Base-by-base conservation (phyloP, 2,888 invertebrate species). In the Bellardia pandia region DNA sequence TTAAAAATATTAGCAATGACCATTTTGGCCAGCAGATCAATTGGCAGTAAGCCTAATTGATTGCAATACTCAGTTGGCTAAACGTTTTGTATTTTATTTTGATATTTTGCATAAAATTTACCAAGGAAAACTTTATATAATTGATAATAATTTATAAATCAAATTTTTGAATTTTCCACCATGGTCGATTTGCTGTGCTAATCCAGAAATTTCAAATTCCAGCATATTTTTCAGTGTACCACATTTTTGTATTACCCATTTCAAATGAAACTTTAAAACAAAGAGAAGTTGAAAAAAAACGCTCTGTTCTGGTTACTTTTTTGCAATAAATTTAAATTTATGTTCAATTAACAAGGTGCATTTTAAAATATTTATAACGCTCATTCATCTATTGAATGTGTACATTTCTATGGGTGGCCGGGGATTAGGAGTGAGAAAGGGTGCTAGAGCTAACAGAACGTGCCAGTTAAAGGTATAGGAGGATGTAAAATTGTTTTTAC, bases 291-390 rank as follows among this genome's bases (percentile, higher is more conserved):
- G 23, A 23, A 51, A 14, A 64, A 40, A 14, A 51, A 23, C 6
- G 5, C 16, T 7, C 23, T 42, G 23, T 42, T 66, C 30, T 40
- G 42, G 23, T 62, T 40, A 40, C 51, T 79, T 11, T 62, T 56
- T 42, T 45, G 48, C 75, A 72, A 79, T 86, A 86, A 86, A 86
- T 86, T 84, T 64, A 58, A 79, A 83, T 86, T 83, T 80, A 86
- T 86, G 83, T 86, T 68, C 53, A 66, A 60, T 66, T 60, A 80
- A 86, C 75, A 83, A 84, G 86, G 83, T 86, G 79, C 71, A 86
- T 83, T 86, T 83, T 56, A 77, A 86, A 76, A 83, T 82, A 58
- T 83, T 64, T 83, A 75, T 74, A 77, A 77, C 60, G 51, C 60
- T 77, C 80, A 80, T 84, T 72, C 76, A 77, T 84, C 71, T 66